These are phyloP conservation scores for Hipparchia sbordonii DNA, from an alignment of 2,888 invertebrate species.

Conservation along the genomic window DNA sequence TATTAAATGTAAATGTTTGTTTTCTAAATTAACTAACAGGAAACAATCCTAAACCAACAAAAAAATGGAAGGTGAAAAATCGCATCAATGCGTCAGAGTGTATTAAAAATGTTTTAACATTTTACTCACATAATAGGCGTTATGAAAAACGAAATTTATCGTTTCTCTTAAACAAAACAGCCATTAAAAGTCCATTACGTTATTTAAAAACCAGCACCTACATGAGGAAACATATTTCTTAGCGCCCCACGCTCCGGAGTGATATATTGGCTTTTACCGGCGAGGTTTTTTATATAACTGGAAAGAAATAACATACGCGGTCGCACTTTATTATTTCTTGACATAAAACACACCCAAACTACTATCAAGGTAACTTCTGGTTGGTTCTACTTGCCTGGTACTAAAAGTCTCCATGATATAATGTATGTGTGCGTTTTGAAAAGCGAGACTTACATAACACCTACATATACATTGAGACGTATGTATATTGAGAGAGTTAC, in stretches of 20 bases:
- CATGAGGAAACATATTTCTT: constrained; percentile 27
- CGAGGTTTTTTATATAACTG: constrained; percentile 11
- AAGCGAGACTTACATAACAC: too few species aligned
- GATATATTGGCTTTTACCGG: constrained; percentile 27
- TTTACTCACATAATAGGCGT: background rate
- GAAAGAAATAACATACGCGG: constrained; percentile 5
- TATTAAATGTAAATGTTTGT: background rate
- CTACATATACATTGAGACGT: too few species aligned
- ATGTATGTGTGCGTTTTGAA: too few species aligned
- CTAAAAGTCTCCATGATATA: too few species aligned
- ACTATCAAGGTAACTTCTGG: background rate
- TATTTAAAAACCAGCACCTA: constrained; percentile 21
- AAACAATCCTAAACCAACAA: constrained; percentile 5
- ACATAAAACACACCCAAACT: background rate
- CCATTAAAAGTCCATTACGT: constrained; percentile 29
- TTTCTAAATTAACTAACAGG: background rate
- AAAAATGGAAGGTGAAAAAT: background rate
- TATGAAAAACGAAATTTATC: constrained; percentile 21
- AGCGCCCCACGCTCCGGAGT: constrained; percentile 20
- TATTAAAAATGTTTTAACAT: constrained; percentile 1
- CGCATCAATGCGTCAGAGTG: background rate
- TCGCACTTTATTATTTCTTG: constrained; percentile 15
- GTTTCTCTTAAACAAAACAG: constrained; percentile 34
- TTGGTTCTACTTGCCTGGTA: too few species aligned
- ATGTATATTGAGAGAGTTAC: too few species aligned